Evolutionary conservation across 2,797 vertebrate species (phyloP).

Genomic region (Miichthys miiuy): DNA sequence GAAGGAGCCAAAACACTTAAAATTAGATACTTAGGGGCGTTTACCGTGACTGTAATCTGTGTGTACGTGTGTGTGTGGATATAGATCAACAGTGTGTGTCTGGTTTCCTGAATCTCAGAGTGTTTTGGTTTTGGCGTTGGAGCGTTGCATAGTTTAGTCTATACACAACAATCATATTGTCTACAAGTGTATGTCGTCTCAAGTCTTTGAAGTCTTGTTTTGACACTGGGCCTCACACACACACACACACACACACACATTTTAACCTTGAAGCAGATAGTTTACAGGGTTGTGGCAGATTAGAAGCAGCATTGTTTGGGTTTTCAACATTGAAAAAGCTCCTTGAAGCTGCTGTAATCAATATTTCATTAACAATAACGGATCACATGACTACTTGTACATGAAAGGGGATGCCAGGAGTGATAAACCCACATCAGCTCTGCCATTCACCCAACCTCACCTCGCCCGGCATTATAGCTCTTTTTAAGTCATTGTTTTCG

Average conservation of each 20-base stretch:
- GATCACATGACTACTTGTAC: not conserved
- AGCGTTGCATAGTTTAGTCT: constrained; percentile 48
- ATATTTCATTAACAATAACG: not conserved
- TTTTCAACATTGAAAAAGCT: not conserved
- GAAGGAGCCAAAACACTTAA: constrained; percentile 42
- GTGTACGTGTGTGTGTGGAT: constrained; percentile 23
- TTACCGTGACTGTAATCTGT: constrained; percentile 11
- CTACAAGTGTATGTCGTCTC: not conserved
- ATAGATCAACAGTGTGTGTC: constrained; percentile 11
- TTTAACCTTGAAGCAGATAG: not conserved
- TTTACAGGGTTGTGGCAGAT: not conserved
- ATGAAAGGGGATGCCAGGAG: too few species aligned
- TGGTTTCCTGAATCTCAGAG: constrained; percentile 48
- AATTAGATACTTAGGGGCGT: constrained; percentile 32
- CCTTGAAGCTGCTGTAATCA: not conserved
- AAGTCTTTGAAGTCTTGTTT: constrained; percentile 14
- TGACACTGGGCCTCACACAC: constrained; percentile 18
- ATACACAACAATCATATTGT: not conserved
- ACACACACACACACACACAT: not conserved
- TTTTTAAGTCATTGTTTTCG: too few species aligned
- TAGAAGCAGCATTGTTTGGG: not conserved
- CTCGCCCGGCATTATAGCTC: too few species aligned
- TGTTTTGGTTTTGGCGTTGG: constrained; percentile 56
- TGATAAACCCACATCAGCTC: too few species aligned
- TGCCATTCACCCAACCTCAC: too few species aligned